Evolutionary conservation across 2,797 vertebrate species (phyloP).

Genomic region (Melanotaenia boesemani): DNA sequence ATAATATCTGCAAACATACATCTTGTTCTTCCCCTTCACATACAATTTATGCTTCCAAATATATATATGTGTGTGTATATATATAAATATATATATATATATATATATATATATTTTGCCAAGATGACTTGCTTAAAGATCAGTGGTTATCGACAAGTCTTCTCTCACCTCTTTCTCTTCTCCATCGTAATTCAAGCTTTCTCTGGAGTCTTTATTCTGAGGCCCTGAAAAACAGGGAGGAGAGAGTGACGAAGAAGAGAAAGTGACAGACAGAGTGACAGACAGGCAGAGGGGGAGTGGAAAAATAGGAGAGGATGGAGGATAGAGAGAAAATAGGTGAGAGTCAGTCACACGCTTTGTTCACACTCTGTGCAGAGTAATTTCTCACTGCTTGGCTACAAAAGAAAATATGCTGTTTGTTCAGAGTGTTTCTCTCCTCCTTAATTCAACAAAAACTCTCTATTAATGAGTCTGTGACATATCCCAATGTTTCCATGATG

Average conservation of each 20-base stretch:
- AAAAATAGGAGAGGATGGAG: conserved; percentile 33
- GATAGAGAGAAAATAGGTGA: conserved; percentile 63
- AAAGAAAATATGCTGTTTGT: conserved; percentile 33
- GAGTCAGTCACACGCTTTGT: conserved; percentile 75
- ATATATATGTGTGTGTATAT: conserved; percentile 5
- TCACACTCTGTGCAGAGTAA: conserved; percentile 52
- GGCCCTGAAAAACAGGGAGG: conserved; percentile 82
- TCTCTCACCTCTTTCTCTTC: conserved; percentile 95
- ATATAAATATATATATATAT: no score
- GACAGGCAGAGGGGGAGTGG: conserved; percentile 66
- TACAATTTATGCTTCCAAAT: conserved; percentile 18
- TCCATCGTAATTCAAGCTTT: conserved; percentile 93
- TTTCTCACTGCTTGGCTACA: conserved; percentile 28
- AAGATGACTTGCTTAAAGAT: conserved; percentile 52
- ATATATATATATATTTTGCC: background rate
- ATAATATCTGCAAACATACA: conserved; percentile 8
- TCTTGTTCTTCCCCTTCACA: conserved; percentile 11
- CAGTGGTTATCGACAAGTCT: conserved; percentile 23
- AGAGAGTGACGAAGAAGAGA: conserved; percentile 50
- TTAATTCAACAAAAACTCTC: background rate
- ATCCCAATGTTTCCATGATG: background rate
- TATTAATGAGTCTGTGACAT: conserved; percentile 4
- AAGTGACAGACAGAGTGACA: conserved; percentile 65
- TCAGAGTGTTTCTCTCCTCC: background rate
- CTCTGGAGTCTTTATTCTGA: conserved; percentile 93